Base-by-base conservation (phyloP, 2,797 vertebrate species). In the Agapornis canus region DNA sequence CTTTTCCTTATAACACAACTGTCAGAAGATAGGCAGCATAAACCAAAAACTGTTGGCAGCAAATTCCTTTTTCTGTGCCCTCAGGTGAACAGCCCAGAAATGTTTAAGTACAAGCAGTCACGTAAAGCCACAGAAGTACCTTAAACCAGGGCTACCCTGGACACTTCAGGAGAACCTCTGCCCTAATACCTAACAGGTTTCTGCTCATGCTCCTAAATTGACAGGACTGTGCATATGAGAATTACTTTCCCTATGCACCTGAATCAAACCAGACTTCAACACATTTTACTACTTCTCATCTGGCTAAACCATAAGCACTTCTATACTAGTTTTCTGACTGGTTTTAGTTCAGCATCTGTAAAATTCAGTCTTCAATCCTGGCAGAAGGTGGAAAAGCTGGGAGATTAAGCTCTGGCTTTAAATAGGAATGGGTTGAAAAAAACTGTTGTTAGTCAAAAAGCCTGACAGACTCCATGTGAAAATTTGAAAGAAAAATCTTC, bases 11-110 rank as follows among this genome's bases (percentile, higher is more conserved):
- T 9, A 91, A 69, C 56, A 79, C 11, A 68, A 71, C 79, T 61
- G 26, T 86, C 77, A 83, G 65, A 42, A n/a, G 73, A 93, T 94
- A 96, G 64, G 79, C 75, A 91, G 82, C 63, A 78, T 11, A 65
- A 77, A 91, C 35, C 61, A 84, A 82, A 79, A 78, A 71, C 7
- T 13, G 9, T 14, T 49, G 16, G 42, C 35, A 80, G n/a, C 31
- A 65, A 59, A 59, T 76, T 69, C 26, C 31, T 89, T 88, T 16
- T 68, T 57, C 48, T 86, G 48, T 48, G 71, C 49, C 22, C n/a
- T 83, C 49, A 54, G 20, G 54, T 85, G 65, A 89, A 59, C 59
- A 65, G 60, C 39, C 72, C 49, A 63, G 72, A 78, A 93, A 68
- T 20, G 2, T 59, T 66, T 42, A 78, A 60, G 37, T 68, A 42